Evolutionary conservation across 2,113 vertebrate genomes (phyloP).

Genomic region (Ariopsis seemanni): DNA sequence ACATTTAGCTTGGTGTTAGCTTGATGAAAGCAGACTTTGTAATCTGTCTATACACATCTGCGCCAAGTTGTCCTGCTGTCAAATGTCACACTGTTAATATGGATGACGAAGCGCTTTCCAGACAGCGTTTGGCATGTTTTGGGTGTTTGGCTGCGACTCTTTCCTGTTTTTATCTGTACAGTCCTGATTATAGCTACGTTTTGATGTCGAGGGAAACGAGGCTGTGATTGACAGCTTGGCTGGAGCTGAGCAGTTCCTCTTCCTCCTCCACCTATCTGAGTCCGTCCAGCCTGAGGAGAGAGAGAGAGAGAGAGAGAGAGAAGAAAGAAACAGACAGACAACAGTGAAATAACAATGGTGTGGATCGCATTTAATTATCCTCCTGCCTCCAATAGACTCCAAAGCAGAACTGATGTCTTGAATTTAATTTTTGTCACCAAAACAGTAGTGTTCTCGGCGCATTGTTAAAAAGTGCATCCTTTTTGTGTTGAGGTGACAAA

Average conservation of each 20-base stretch:
- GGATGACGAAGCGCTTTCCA: constrained; percentile 57
- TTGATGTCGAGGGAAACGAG: constrained; percentile 62
- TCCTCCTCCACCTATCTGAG: constrained; percentile 44
- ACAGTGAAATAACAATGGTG: constrained; percentile 51
- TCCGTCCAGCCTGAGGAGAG: constrained; percentile 20
- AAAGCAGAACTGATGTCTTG: constrained; percentile 53
- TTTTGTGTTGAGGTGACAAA: constrained; percentile 34
- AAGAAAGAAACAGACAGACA: background rate
- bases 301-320: background rate
- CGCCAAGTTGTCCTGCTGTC: constrained; percentile 57
- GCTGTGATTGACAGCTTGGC: constrained; percentile 67
- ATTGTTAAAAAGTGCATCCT: constrained; percentile 42
- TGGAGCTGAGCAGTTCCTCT: constrained; percentile 41
- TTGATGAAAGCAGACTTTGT: constrained; percentile 1
- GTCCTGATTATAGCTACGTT: constrained; percentile 65
- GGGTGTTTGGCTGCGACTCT: constrained; percentile 55
- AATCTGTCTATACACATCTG: constrained; percentile 44
- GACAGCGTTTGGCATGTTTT: constrained; percentile 19
- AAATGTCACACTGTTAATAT: constrained; percentile 64
- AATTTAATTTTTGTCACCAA: constrained; percentile 51
- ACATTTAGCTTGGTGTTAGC: constrained; percentile 2
- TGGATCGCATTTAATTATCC: constrained; percentile 67
- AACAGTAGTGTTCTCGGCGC: constrained; percentile 23
- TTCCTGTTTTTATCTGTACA: constrained; percentile 55
- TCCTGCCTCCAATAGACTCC: constrained; percentile 46